Base-by-base conservation (phyloP, 2,113 vertebrate genomes). In the Picathartes gymnocephalus region DNA sequence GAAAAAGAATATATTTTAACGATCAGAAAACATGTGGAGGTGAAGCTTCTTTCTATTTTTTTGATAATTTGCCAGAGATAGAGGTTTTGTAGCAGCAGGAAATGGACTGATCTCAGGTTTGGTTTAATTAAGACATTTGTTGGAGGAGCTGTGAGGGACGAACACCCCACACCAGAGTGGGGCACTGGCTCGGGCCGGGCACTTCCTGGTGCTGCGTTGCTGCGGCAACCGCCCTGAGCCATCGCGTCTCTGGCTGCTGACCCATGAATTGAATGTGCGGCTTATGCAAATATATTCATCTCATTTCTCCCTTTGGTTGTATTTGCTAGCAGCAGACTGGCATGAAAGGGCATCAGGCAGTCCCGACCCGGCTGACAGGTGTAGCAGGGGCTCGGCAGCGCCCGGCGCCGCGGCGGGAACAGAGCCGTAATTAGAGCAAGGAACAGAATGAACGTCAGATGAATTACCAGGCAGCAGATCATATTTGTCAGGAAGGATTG, bases 401-500 rank as follows among this genome's bases (percentile, higher is more conserved):
- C 65, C 97, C 85, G 96, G 97, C 48, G 86, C 88, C 5, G 81
- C 93, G 96, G 95, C 98, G 96, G 97, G 93, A 86, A 91, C 72
- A 65, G 95, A 97, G 97, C 97, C 30, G n/a, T 98, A 98, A 98
- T 98, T 98, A 98, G 98, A 98, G 98, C 95, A 56, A 92, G 69
- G 98, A 98, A 95, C 97, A 97, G 97, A 97, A 98, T 95, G 97
- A 97, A 98, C 97, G 98, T 98, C 98, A 98, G 97, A 97, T 76
- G 96, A 97, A 98, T 98, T 98, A 98, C 97, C 96, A 95, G 97
- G 97, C 97, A 97, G 98, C 97, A 97, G 97, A 98, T 98, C 98
- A 97, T 97, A 98, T 98, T 98, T 98, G 98, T 98, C 98, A 98
- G 97, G 96, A 96, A 98, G 98, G 97, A 98, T 98, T 97, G 98